These are phyloP conservation scores for Temnothorax unifasciatus DNA, from an alignment of 2,888 invertebrate genomes.

Conservation along the genomic window DNA sequence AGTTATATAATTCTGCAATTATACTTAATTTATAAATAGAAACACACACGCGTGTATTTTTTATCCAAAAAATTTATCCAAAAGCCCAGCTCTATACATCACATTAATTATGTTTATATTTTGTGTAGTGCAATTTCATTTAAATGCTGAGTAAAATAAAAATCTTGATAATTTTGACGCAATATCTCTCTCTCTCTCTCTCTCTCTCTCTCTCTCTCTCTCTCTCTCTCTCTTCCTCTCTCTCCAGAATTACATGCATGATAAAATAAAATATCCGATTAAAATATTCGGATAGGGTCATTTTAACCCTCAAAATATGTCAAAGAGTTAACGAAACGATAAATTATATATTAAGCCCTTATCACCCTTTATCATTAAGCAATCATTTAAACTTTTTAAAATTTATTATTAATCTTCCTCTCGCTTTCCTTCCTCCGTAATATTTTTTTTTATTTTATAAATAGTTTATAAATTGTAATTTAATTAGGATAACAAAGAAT, in stretches of 20 bases:
- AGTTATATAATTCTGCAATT: neutral
- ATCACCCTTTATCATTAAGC: neutral
- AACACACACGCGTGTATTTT: neutral
- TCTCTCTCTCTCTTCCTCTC: neutral
- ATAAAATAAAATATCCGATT: conserved; percentile 15
- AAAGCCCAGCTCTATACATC: neutral
- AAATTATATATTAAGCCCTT: conserved; percentile 7
- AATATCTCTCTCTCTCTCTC: neutral
- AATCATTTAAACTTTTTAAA: neutral
- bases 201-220: conserved; percentile 2
- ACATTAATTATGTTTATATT: conserved; percentile 15
- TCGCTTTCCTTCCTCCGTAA: neutral
- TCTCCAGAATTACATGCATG: neutral
- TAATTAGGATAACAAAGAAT: neutral
- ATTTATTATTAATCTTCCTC: neutral
- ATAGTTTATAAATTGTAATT: neutral
- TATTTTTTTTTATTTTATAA: too few relatives aligned
- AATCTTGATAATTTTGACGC: neutral
- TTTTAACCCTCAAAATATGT: conserved; percentile 4
- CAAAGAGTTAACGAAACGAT: neutral
- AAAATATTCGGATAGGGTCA: neutral
- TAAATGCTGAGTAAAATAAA: conserved; percentile 11
- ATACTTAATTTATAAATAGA: neutral
- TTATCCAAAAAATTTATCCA: neutral
- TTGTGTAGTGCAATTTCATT: neutral